Conservation (phyloP, 2,797 vertebrate species). For the Tinamus major region DNA sequence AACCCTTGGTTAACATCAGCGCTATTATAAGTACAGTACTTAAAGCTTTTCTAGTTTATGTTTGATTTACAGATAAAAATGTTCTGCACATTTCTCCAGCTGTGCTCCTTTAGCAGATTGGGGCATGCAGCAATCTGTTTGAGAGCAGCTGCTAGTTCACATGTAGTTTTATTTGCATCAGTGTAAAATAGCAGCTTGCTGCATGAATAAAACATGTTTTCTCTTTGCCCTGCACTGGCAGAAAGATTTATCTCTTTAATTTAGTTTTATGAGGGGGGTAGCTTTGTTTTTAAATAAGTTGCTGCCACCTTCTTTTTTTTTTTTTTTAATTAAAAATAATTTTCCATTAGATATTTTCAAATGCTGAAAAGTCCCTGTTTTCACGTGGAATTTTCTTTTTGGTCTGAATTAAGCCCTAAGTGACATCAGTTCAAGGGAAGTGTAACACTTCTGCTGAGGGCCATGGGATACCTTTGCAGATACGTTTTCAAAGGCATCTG, state of each 20-base stretch:
- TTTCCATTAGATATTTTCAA: constrained; percentile 29
- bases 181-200: constrained; percentile 71
- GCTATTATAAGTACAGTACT: constrained; percentile 15
- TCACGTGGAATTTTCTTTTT: background rate
- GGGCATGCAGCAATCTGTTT: constrained; percentile 58
- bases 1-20: background rate
- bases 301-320: background rate
- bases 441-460: background rate
- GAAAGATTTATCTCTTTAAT: constrained; percentile 49
- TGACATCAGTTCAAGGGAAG: background rate
- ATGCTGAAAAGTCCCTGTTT: background rate
- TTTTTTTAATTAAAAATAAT: background rate
- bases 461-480: background rate
- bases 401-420: background rate
- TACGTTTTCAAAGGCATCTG: background rate
- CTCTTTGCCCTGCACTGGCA: constrained; percentile 10
- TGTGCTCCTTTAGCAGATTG: constrained; percentile 64
- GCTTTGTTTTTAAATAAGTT: constrained; percentile 30
- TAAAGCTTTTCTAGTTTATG: constrained; percentile 50
- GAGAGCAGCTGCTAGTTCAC: constrained; percentile 76
- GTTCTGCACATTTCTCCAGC: constrained; percentile 72
- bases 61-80: constrained; percentile 76
- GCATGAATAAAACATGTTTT: constrained; percentile 77
- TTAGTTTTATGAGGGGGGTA: background rate
- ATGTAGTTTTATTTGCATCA: constrained; percentile 73